phyloP scores from a whole-genome alignment of 2,888 invertebrate species.

The Chironomus tentans region DNA sequence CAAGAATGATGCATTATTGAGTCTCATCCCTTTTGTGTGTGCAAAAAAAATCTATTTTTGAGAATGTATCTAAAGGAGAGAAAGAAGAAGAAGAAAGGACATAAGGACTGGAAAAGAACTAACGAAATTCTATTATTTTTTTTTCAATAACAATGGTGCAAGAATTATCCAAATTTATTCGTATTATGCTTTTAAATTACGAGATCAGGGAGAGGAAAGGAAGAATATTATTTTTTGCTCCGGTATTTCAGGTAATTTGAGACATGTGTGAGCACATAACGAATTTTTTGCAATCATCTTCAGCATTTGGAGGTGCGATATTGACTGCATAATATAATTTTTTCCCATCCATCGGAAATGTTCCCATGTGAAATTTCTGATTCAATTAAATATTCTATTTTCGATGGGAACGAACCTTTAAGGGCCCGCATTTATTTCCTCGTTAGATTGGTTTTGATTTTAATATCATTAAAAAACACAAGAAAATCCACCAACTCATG shows the following conservation, averaged over 20 bases:
- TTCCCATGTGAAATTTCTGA: too few species aligned
- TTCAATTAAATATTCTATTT: too few species aligned
- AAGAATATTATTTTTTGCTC: not conserved
- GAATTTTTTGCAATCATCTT: not conserved
- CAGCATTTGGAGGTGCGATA: not conserved
- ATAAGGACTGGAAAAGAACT: not conserved
- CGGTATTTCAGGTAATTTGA: not conserved
- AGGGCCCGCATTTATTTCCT: not conserved
- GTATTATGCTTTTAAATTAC: not conserved
- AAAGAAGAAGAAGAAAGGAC: not conserved
- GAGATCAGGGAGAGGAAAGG: not conserved
- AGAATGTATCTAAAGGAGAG: not conserved
- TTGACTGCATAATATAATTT: too few species aligned
- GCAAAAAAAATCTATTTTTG: not conserved
- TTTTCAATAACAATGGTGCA: not conserved
- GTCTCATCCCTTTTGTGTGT: slow-evolving; percentile 5
- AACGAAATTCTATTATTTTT: not conserved
- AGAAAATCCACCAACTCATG: not conserved
- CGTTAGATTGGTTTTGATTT: not conserved
- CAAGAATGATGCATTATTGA: not conserved
- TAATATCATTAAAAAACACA: not conserved
- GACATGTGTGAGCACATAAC: not conserved
- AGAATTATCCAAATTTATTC: slow-evolving; percentile 10
- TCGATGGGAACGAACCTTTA: not conserved
- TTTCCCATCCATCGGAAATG: too few species aligned